Evolutionary conservation across 1,140 invertebrate genomes (phyloP).

Genomic region (Goniozus legneri): DNA sequence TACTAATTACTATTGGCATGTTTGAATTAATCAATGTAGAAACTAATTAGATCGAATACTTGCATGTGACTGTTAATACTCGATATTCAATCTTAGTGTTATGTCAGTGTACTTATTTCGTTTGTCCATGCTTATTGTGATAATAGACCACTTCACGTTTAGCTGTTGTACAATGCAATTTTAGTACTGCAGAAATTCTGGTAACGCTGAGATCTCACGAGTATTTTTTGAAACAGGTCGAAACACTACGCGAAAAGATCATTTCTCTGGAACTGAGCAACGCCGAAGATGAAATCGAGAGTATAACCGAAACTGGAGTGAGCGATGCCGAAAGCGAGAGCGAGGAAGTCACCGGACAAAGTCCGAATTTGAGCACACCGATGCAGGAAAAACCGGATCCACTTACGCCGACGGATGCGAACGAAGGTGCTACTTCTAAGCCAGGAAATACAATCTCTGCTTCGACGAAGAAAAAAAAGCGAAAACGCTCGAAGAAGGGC

Average conservation of each 20-base stretch:
- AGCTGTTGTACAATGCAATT: no score
- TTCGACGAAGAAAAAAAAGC: slow-evolving; percentile 48
- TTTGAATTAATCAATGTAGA: no score
- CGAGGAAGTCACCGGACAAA: slow-evolving; percentile 36
- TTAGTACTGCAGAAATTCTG: no score
- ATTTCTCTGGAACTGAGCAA: slow-evolving; percentile 79
- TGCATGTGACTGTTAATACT: no score
- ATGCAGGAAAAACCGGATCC: slow-evolving; percentile 35
- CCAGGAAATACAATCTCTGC: slow-evolving; percentile 40
- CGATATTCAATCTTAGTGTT: no score
- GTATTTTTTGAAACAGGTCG: no score
- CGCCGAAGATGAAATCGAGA: slow-evolving; percentile 59
- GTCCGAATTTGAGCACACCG: slow-evolving; percentile 30
- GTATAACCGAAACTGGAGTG: slow-evolving; percentile 46
- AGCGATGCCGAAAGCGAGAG: slow-evolving; percentile 53
- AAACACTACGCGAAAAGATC: slow-evolving; percentile 83
- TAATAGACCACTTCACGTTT: no score
- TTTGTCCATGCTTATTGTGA: no score
- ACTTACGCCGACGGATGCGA: slow-evolving; percentile 31
- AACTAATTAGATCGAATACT: no score
- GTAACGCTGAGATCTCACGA: no score
- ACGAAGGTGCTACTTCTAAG: slow-evolving; percentile 35
- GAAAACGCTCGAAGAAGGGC: slow-evolving; percentile 47
- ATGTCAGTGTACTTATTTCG: no score
- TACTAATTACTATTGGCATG: no score